phyloP scores from a whole-genome alignment of 2,888 invertebrate species.

The Caenorhabditis sp. region DNA sequence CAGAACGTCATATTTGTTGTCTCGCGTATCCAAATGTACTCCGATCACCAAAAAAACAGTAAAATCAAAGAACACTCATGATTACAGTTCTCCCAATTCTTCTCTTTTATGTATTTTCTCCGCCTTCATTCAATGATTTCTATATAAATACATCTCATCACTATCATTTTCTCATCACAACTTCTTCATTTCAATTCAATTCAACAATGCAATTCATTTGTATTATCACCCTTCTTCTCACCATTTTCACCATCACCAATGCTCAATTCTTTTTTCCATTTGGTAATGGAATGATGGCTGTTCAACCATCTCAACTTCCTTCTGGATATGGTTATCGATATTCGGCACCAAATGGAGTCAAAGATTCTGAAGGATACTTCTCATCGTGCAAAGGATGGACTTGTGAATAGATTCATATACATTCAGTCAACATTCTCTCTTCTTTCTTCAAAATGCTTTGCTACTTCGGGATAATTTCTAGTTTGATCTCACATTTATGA shows the following conservation, averaged over 20 bases:
- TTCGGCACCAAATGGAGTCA: slow-evolving; percentile 1
- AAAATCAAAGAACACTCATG: too few species aligned
- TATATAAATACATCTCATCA: too few species aligned
- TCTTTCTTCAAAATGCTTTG: neutral
- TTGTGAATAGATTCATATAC: neutral
- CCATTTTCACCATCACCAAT: neutral
- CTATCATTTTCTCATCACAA: too few species aligned
- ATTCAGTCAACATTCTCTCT: neutral
- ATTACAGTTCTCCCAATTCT: too few species aligned
- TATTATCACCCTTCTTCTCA: neutral
- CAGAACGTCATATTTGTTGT: too few species aligned
- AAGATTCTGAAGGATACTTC: slow-evolving; percentile 5
- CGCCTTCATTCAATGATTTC: too few species aligned
- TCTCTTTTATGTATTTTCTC: too few species aligned
- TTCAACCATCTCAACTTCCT: neutral
- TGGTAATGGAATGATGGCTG: neutral
- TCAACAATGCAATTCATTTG: too few species aligned
- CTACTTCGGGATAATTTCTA: neutral
- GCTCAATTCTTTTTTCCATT: slow-evolving; percentile 8
- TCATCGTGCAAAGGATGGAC: slow-evolving; percentile 5
- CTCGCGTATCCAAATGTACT: too few species aligned
- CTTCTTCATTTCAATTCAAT: too few species aligned
- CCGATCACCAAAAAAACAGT: too few species aligned
- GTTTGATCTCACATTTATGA: neutral
- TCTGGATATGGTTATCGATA: neutral